phyloP scores from a whole-genome alignment of 2,888 invertebrate species.

The Ophioninae sp. region DNA sequence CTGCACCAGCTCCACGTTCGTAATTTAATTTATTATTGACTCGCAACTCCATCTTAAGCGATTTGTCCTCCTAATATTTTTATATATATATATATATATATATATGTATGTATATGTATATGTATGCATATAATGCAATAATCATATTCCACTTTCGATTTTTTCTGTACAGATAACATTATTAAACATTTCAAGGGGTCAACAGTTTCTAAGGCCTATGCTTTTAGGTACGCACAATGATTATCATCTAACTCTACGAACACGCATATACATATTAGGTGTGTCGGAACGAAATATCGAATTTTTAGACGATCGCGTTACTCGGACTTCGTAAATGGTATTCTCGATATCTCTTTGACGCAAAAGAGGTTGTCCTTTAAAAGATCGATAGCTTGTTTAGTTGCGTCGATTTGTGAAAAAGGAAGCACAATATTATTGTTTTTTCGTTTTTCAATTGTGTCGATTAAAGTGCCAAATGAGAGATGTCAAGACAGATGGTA shows the following conservation, averaged over 20 bases:
- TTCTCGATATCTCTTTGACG: no score
- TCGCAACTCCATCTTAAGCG: conserved; percentile 36
- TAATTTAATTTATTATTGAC: conserved; percentile 55
- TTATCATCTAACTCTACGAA: conserved; percentile 53
- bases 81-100: conserved; percentile 23
- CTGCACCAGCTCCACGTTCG: conserved; percentile 17
- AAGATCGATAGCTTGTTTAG: no score
- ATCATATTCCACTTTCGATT: conserved; percentile 52
- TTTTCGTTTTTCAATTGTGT: no score
- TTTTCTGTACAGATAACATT: conserved; percentile 70
- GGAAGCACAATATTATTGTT: no score
- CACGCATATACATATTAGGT: conserved; percentile 18
- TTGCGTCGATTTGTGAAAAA: no score
- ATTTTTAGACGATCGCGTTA: no score
- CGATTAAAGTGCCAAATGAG: no score
- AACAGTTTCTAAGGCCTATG: conserved; percentile 76
- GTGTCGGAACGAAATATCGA: no score
- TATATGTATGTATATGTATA: not conserved
- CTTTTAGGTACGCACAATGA: conserved; percentile 71
- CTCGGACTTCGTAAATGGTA: no score
- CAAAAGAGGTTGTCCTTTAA: no score
- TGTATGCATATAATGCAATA: conserved; percentile 15
- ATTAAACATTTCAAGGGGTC: conserved; percentile 74
- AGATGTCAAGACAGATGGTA: no score
- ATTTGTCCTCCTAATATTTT: conserved; percentile 20